Base-by-base conservation (phyloP, 2,113 vertebrate genomes). In the Neofelis nebulosa region DNA sequence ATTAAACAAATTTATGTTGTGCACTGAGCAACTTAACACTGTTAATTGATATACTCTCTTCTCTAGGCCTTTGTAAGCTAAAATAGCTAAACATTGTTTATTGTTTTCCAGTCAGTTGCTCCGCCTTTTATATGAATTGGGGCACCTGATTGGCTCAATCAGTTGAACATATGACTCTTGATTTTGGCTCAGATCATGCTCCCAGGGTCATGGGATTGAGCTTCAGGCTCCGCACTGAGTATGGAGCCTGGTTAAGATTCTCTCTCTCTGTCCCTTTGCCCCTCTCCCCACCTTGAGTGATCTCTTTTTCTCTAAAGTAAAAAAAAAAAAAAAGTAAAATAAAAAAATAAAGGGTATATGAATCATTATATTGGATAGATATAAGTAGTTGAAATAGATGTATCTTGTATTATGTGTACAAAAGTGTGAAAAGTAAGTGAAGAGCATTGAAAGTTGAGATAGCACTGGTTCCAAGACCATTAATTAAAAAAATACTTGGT, bases 401-500 rank as follows among this genome's bases (percentile, higher is more conserved):
- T 13, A 48, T 83, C 38, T 93, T 94, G 33, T 89, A 11, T 94
- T 31, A 0, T 88, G 12, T 91, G 23, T 91, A 57, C 19, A 68
- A 41, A 45, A 76, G 18, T 63, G 19, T 95, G 86, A 76, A 86
- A 88, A 92, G 16, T 66, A 68, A 81, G 71, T 48, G 48, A 89
- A 92, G 31, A 76, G 15, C 33, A 18, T 38, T 74, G 38, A 66
- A n/a, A 86, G 15, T 74, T 90, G 13, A 95, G 31, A 74, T 55
- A 94, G 9, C 19, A 55, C n/a, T 81, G 25, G 29, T 61, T 93
- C 50, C 23, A 63, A 80, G 18, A 57, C 69, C 31, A 50, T 88
- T 74, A 84, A 85, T 85, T 79, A 73, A 95, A 15, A 55, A 38
- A 94, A 94, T 31, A 68, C 55, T 94, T 76, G 74, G 4, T 96